These are phyloP conservation scores for Cecidostiba fungosa DNA, from an alignment of 2,888 invertebrate species.

Conservation along the genomic window DNA sequence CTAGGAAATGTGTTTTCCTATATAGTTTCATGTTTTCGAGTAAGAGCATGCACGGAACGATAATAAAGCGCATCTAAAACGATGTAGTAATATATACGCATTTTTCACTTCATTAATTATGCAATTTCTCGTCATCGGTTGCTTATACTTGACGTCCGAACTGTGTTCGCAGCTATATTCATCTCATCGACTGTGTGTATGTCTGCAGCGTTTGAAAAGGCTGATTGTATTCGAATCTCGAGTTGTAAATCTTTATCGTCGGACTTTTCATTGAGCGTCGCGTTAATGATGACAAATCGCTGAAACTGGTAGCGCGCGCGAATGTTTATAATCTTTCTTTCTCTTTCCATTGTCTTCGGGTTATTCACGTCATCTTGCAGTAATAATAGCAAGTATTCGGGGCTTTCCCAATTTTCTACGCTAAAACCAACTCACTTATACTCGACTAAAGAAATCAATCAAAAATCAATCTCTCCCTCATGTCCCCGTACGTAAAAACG, in stretches of 20 bases:
- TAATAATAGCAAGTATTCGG: too few relatives aligned
- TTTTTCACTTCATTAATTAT: neutral
- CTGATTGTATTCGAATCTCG: neutral
- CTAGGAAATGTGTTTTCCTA: too few relatives aligned
- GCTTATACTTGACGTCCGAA: too few relatives aligned
- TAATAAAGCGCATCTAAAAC: too few relatives aligned
- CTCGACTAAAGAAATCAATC: conserved; percentile 46
- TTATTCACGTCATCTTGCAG: too few relatives aligned
- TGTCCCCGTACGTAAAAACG: neutral
- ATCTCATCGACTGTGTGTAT: too few relatives aligned
- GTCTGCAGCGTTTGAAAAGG: neutral
- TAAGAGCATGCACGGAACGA: too few relatives aligned
- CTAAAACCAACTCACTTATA: too few relatives aligned
- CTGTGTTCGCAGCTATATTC: neutral
- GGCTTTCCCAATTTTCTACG: neutral
- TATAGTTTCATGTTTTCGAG: too few relatives aligned
- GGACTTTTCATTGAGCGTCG: neutral
- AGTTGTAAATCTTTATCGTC: conserved; percentile 5
- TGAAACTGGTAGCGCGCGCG: neutral
- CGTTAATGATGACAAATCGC: conserved; percentile 9
- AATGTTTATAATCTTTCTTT: neutral
- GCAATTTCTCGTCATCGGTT: neutral
- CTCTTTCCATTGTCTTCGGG: neutral
- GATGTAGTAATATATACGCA: neutral
- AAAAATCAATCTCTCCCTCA: conserved; percentile 37